Base-by-base conservation (phyloP, 2,888 invertebrate genomes). In the Lordiphosa fenestrarum region DNA sequence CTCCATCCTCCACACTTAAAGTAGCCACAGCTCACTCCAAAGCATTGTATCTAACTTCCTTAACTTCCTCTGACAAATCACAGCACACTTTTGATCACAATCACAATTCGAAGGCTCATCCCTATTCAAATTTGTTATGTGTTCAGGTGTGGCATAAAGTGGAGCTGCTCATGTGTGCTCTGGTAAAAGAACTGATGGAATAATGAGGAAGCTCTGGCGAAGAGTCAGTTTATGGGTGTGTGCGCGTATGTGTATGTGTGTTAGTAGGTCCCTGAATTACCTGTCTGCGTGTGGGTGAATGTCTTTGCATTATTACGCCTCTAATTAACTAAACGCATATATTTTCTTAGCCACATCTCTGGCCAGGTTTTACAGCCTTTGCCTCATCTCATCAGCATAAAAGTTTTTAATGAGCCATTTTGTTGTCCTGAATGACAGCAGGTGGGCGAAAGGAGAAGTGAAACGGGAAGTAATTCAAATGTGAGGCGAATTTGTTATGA, bases 371-470 rank as follows among this genome's bases (percentile, higher is more conserved):
- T 55, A 66, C 53, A 69, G 69, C 58, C 54, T 50, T 61, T 44
- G 53, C 49, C 63, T 37, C 69, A 76, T 60, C 68, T 80, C 76
- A 80, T 77, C 80, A 76, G 65, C 77, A 77, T 77, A 80, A 74
- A 77, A 76, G 80, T 77, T 77, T 77, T 80, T 77, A 77, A 77
- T 80, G 77, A 80, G 80, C 80, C 77, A 72, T 76, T 74, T 77
- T 75, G 77, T 57, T 54, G 63, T 51, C 69, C 40, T 54, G 53
- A 51, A 38, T 63, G 66, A 4, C 10, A 7, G 41, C 3, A 7
- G 10, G 37, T 3, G 35, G 21, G 19, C 30, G 49, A 10, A 19
- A 3, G 19, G 19, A 19, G 49, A n/a, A 6, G 39, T 6, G 44
- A 7, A 15, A n/a, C 13, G 39, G 7, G 44, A 7, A 15, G 48